A percentile compares a stretch with the other conserved stretches of the same genome.
Conservation (phyloP, 2,797 vertebrate species). For the Neomorphus geoffroyi region DNA sequence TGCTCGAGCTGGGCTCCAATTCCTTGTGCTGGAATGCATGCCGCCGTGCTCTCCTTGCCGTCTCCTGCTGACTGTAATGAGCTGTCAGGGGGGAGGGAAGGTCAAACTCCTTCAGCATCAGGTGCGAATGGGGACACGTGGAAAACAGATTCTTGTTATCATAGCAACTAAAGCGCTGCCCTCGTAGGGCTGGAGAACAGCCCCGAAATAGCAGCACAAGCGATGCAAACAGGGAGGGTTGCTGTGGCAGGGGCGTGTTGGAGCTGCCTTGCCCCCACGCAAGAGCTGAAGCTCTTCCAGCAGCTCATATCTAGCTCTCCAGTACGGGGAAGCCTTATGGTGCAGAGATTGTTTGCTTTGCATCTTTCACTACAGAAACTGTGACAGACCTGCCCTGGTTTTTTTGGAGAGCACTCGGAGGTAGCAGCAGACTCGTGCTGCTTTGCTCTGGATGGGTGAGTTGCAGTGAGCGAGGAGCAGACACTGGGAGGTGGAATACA, state of each 20-base stretch:
- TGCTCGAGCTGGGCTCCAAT: background rate
- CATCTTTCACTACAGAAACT: background rate
- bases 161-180: background rate
- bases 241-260: background rate
- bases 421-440: background rate
- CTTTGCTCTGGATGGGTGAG: background rate
- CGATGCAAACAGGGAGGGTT: background rate
- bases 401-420: background rate
- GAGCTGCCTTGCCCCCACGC: rapidly evolving
- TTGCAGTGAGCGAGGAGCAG: background rate
- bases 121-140: background rate
- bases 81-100: background rate
- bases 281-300: background rate
- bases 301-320: background rate
- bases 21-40: background rate
- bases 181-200: background rate
- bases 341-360: background rate
- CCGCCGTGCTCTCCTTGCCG: background rate
- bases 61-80: background rate
- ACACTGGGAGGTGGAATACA: rapidly evolving
- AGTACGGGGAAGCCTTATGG: background rate
- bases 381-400: background rate
- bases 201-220: background rate
- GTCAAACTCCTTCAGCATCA: background rate
- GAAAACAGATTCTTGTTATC: background rate